phyloP scores from a whole-genome alignment of 2,113 vertebrate genomes.

The Plecturocebus donacophilus region DNA sequence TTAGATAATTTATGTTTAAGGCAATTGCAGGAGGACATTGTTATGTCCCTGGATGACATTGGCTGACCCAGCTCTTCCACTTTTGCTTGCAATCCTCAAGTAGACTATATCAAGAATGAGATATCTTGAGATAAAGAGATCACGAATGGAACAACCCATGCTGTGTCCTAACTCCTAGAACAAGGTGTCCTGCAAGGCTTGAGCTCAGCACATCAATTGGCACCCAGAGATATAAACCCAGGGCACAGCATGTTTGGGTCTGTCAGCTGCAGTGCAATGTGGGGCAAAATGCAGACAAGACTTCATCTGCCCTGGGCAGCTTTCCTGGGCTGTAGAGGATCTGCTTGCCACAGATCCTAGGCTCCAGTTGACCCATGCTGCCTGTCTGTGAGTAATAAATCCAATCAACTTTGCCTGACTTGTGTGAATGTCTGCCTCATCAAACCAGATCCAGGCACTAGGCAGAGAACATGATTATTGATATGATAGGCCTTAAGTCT shows the following conservation, averaged over 20 bases:
- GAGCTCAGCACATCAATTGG: not conserved
- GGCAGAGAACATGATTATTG: too few species aligned
- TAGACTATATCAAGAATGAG: not conserved
- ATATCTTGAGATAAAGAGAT: not conserved
- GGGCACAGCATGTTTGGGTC: not conserved
- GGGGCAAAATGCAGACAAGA: too few species aligned
- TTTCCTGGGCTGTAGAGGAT: not conserved
- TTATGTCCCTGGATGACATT: not conserved
- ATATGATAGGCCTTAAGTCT: not conserved
- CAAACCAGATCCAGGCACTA: not conserved
- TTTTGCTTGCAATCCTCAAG: not conserved
- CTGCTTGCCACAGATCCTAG: too few species aligned
- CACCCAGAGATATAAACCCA: not conserved
- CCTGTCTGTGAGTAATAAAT: not conserved
- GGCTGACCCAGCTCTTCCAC: not conserved
- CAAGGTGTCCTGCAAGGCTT: not conserved
- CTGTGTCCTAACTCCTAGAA: not conserved
- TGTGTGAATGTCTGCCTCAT: too few species aligned
- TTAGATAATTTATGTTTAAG: not conserved
- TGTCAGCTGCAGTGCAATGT: not conserved
- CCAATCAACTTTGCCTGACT: not conserved
- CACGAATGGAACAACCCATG: not conserved
- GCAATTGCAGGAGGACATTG: not conserved
- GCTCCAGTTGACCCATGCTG: not conserved
- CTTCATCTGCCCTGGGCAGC: not conserved